Evolutionary conservation across 2,113 vertebrate species (phyloP).

Genomic region (Andinoacara biseriatus): DNA sequence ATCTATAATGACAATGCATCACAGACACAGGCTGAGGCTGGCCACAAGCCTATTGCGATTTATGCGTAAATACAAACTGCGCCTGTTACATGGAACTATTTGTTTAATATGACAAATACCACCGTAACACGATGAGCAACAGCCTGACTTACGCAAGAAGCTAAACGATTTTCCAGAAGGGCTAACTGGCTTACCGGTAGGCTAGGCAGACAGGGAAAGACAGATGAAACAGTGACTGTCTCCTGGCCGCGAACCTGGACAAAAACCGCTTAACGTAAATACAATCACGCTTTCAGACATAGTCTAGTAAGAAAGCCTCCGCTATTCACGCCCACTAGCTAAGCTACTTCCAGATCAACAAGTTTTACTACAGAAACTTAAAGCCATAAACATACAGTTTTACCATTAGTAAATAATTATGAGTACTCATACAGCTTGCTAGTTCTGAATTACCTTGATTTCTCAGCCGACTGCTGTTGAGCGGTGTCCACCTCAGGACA

Average conservation of each 20-base stretch:
- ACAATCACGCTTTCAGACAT: background rate
- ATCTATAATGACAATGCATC: background rate
- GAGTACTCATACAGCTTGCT: background rate
- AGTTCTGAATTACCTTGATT: background rate
- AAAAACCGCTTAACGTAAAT: background rate
- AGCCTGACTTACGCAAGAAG: background rate
- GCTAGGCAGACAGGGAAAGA: background rate
- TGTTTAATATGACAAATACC: background rate
- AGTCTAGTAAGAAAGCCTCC: background rate
- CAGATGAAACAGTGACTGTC: background rate
- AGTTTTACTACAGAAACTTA: background rate
- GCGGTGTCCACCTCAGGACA: conserved; percentile 10
- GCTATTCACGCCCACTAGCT: conserved; percentile 6
- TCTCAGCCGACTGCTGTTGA: conserved; percentile 1
- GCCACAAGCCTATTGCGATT: background rate
- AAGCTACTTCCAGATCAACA: conserved; percentile 15
- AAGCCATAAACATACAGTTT: background rate
- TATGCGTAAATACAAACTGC: no score
- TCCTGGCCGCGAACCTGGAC: background rate
- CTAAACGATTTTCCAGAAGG: background rate
- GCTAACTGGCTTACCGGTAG: background rate
- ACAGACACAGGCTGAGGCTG: background rate
- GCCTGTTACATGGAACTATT: background rate
- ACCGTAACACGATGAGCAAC: background rate
- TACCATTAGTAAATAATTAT: background rate